Evolutionary conservation across 30 jellyfish, hydroid and myxozoan species (phyloP), one percentile per base, ranked within the genome.

Genomic region (Cassiopea andromeda): DNA sequence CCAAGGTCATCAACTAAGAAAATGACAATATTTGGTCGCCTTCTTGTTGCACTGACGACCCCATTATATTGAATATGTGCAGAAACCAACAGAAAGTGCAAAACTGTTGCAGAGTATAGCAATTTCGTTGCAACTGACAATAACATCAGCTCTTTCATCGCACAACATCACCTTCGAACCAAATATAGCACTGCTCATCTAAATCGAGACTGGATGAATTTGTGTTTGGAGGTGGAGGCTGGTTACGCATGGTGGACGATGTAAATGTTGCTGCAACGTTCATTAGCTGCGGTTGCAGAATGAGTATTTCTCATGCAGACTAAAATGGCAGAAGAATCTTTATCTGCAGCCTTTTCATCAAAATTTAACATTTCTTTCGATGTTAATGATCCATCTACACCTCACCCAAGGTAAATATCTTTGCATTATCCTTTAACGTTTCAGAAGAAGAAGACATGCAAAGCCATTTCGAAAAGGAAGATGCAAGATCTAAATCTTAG

Each of bases 1-100:
- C 98, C 98, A 61, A 94, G 93, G 70, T 94, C 98, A 64, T 94
- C 98, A n/a, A 76, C 98, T 38, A 94, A 64, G 60, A 94, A 76
- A 46, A 94, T 67, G 17, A 94, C 46, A 83, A 89, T 67, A 75
- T 94, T 94, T 47, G 97, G 98, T 78, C 70, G 86, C 48, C 50
- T 77, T 43, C 73, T 14, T 17, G 15, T 64, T 64, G 73, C 73
- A 14, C 27, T 27, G 6, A 4, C 2, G 43, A 14, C 15, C 27
- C 73, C 15, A 27, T 14, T 10, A 54, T 10, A 17, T 17, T 9
- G 73, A 64, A 64, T 64, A 9, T 64, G 73, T 17, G 43, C 2
- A 64, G 15, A 17, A 5, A 64, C 73, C 73, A 64, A 17, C 73
- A 64, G 43, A 9, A 4, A 64, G 73, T 5, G 15, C 15, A 64